Base-by-base conservation (phyloP, 2,797 vertebrate species). In the Podarcis lilfordi region DNA sequence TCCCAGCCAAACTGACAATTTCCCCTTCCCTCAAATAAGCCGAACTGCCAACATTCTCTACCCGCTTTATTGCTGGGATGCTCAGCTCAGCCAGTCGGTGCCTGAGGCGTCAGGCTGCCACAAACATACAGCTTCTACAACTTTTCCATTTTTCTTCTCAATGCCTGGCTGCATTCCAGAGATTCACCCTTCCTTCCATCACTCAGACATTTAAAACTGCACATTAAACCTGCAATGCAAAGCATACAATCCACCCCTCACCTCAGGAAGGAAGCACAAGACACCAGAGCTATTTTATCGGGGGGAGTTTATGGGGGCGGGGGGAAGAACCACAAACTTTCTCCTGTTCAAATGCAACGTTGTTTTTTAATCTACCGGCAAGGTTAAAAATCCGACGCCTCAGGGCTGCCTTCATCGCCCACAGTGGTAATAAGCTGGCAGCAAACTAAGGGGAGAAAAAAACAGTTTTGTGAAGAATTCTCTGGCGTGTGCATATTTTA, bases 331-430 rank as follows among this genome's bases (percentile, higher is more conserved):
- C 82, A 50, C 29, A 13, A 40, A 23, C 32, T 68, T 76, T 40
- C 84, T n/a, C 32, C 61, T 37, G n/a, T 59, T 40, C 32, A 55
- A 45, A 72, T 50, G 69, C 40, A 25, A 45, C 21, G 17, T 8
- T 0, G 0, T 75, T 64, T 55, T 55, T 55, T 4, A 55, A 59
- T 82, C 84, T 85, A n/a, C 32, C 89, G 85, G 77, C 91, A 84
- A 86, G 89, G 89, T 89, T 88, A 78, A 0, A 71, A 85, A 90
- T 86, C 80, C 66, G 43, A 0, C 9, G 84, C 66, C 84, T 91
- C 84, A 35, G 92, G 86, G 93, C 23, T 45, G 72, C 4, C 11
- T 11, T 69, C 74, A 45, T 90, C 8, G 29, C 69, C 86, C 50
- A 72, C 29, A 10, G 68, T 64, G 32, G 45, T 61, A 72, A 86